Evolutionary conservation across 2,113 vertebrate species (phyloP), one percentile per base, ranked within the genome.

Genomic region (Chamaea fasciata): DNA sequence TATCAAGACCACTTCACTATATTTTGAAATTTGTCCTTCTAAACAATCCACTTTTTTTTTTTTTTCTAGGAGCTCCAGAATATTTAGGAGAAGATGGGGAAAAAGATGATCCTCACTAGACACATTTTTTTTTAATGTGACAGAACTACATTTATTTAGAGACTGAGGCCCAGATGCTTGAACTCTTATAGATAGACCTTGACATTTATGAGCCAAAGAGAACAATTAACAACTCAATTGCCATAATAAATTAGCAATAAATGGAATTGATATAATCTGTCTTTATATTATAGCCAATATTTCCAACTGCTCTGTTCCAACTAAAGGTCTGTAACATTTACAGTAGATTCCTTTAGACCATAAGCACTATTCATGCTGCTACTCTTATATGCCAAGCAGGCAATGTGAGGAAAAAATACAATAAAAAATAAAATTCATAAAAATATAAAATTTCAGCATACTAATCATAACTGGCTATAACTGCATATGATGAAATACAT

Each of bases 221-320:
- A 93, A 79, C 84, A 97, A 96, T 97, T 97, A 97, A 96, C 37
- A 91, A 39, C 63, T 93, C 53, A 89, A 86, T 59, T 91, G 33
- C 30, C 60, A 60, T 65, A 96, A 94, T 96, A 98, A 96, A 97
- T 97, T 96, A 94, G 12, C 17, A 97, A 82, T 75, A 95, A 93
- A 94, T 93, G 88, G 63, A 96, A 92, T 90, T 96, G 76, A 93
- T 96, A 83, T 76, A 93, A 90, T 96, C 67, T 94, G 42, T 13
- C 82, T 90, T 92, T 91, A 64, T 95, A 79, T 91, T 94, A 63
- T 21, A 83, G 28, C 59, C 62, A 92, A 44, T 94, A 94, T 90
- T 95, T 94, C 49, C 88, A 89, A 41, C 53, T 44, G 22, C 59
- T 78, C 5, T 35, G 68, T 89, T 95, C 19, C 31, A 83, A 13